phyloP scores from a whole-genome alignment of 2,888 invertebrate species.

The Anaspis maculata region DNA sequence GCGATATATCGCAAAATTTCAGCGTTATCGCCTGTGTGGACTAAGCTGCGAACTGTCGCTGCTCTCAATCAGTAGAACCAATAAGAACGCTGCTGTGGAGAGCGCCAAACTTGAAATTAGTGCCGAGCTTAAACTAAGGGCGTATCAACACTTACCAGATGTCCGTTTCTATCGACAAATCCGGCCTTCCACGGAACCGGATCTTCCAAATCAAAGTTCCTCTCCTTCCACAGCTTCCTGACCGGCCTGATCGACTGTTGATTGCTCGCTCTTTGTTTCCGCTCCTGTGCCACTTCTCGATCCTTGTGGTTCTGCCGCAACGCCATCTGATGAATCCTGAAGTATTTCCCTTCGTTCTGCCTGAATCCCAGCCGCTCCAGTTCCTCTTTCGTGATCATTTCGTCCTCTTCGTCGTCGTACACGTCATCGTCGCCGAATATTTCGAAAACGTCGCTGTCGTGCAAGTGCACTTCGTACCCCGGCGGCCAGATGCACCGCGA shows the following conservation, averaged over 20 bases:
- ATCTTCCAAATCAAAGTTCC: slow-evolving; percentile 26
- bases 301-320: slow-evolving; percentile 4
- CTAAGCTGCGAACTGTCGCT: too few species aligned
- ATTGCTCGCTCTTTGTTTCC: too few species aligned
- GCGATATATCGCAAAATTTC: too few species aligned
- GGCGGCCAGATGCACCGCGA: slow-evolving; percentile 33
- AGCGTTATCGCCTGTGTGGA: too few species aligned
- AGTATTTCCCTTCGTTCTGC: slow-evolving; percentile 11
- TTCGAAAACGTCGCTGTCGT: slow-evolving; percentile 35
- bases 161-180: slow-evolving; percentile 20
- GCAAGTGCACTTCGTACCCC: slow-evolving; percentile 33
- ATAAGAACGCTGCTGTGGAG: too few species aligned
- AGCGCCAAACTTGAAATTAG: too few species aligned
- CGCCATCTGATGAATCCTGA: slow-evolving; percentile 14
- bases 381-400: slow-evolving; percentile 22
- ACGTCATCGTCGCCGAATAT: slow-evolving; percentile 37
- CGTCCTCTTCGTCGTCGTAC: slow-evolving; percentile 36
- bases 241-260: too few species aligned
- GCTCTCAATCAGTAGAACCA: too few species aligned
- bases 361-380: background rate
- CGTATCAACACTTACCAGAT: too few species aligned
- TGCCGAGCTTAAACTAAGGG: too few species aligned
- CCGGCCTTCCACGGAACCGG: slow-evolving; percentile 28
- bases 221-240: too few species aligned
- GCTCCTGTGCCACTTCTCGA: too few species aligned